phyloP scores from a whole-genome alignment of 2,797 vertebrate species.

The Stomatorhinus walkeri region DNA sequence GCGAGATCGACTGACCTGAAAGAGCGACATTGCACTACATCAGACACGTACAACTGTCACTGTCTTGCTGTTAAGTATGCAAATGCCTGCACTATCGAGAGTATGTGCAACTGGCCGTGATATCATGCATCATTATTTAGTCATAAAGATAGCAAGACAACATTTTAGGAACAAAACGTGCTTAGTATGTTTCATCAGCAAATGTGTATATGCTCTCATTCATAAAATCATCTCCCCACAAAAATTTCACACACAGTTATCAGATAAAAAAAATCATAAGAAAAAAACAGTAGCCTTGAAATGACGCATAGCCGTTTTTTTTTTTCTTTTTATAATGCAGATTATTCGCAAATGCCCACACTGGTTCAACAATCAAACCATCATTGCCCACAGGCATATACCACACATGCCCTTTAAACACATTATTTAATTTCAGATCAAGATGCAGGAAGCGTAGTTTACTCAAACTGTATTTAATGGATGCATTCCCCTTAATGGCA shows the following conservation, averaged over 20 bases:
- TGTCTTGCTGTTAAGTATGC: neutral
- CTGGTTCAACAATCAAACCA: neutral
- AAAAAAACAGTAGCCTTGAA: neutral
- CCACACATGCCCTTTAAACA: neutral
- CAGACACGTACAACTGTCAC: neutral
- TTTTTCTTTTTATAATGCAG: neutral
- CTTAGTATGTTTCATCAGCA: neutral
- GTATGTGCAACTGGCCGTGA: neutral
- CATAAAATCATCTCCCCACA: neutral
- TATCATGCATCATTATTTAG: neutral
- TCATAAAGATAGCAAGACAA: neutral
- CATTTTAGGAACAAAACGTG: neutral
- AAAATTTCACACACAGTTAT: neutral
- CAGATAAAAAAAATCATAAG: neutral
- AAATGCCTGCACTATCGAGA: neutral
- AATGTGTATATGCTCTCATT: neutral
- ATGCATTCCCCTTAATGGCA: neutral
- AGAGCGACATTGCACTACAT: constrained; percentile 31
- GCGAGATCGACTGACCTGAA: constrained; percentile 62
- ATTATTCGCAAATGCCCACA: neutral
- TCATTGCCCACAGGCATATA: neutral
- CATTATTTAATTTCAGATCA: neutral
- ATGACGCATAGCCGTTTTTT: neutral
- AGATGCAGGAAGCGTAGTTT: neutral
- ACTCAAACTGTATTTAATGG: neutral